Evolutionary conservation across 2,888 invertebrate genomes (phyloP).

Genomic region (Pristionchus arcanus): DNA sequence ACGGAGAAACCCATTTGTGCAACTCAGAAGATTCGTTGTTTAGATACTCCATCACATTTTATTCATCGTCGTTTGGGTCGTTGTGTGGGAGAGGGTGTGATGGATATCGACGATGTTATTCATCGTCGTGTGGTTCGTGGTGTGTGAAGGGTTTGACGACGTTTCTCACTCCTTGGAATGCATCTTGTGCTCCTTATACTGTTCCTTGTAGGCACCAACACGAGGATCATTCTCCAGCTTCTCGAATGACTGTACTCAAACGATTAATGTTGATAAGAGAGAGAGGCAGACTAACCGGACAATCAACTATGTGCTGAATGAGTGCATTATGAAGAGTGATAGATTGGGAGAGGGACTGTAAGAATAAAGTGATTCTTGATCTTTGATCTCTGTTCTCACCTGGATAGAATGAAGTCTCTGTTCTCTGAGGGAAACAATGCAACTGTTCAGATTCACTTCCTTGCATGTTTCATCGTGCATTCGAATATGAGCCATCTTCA

Average conservation of each 20-base stretch:
- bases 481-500: slow-evolving; percentile 37
- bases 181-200: slow-evolving; percentile 32
- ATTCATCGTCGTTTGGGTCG: too few relatives aligned
- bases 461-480: slow-evolving; percentile 24
- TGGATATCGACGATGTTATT: background rate
- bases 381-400: slow-evolving; percentile 7
- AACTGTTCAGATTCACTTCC: slow-evolving; percentile 1
- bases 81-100: too few relatives aligned
- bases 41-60: too few relatives aligned
- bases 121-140: slow-evolving; percentile 28
- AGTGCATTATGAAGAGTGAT: slow-evolving; percentile 43
- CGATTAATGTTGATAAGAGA: background rate
- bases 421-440: slow-evolving; percentile 33
- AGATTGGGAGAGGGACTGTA: slow-evolving; percentile 35
- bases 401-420: slow-evolving; percentile 47
- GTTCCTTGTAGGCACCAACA: background rate
- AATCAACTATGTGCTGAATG: slow-evolving; percentile 50
- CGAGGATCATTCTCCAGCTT: slow-evolving; percentile 34
- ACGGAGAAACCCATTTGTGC: too few relatives aligned
- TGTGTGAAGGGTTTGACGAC: slow-evolving; percentile 4
- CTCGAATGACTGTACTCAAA: slow-evolving; percentile 34
- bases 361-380: background rate
- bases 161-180: slow-evolving; percentile 40
- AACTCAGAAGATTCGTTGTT: too few relatives aligned
- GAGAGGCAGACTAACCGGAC: slow-evolving; percentile 25